Percentiles rank a stretch among this genome's conserved stretches.
These are phyloP conservation scores for Pristionchus mayeri DNA, from an alignment of 2,888 invertebrate species.

Conservation along the genomic window DNA sequence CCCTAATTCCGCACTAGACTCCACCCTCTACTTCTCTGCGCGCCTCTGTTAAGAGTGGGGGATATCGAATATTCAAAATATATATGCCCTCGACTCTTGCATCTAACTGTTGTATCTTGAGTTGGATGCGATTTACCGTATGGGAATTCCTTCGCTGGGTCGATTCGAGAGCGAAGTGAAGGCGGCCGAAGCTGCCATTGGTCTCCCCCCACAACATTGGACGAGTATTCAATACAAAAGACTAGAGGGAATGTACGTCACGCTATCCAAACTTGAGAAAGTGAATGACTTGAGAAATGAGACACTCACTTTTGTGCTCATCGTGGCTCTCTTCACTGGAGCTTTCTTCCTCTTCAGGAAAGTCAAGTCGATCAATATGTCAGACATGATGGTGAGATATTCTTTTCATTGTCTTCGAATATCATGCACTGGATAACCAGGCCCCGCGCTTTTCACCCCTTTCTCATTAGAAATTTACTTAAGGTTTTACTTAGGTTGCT, in stretches of 20 bases:
- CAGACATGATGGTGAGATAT: conserved; percentile 63
- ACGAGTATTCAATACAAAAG: conserved; percentile 68
- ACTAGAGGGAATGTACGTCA: conserved; percentile 62
- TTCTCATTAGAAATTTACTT: no score
- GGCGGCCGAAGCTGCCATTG: conserved; percentile 83
- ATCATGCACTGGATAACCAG: neutral
- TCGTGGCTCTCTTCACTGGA: conserved; percentile 57
- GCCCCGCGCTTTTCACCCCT: no score
- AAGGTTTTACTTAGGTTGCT: no score
- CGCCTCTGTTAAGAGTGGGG: no score
- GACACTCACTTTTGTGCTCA: conserved; percentile 8
- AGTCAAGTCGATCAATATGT: conserved; percentile 66
- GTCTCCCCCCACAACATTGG: conserved; percentile 71
- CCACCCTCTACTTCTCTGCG: no score
- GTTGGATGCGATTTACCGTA: conserved; percentile 79
- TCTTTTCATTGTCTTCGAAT: neutral
- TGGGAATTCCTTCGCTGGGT: conserved; percentile 88
- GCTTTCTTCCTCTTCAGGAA: conserved; percentile 63
- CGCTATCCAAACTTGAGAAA: neutral
- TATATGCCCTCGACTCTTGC: no score
- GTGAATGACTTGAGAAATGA: conserved; percentile 10
- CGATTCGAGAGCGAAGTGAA: conserved; percentile 92
- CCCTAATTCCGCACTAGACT: no score
- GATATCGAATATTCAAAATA: no score
- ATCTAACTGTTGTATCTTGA: conserved; percentile 42